Conservation (phyloP, 37 sponge, comb jelly and placozoan species). For the Theonella swinhoei region DNA sequence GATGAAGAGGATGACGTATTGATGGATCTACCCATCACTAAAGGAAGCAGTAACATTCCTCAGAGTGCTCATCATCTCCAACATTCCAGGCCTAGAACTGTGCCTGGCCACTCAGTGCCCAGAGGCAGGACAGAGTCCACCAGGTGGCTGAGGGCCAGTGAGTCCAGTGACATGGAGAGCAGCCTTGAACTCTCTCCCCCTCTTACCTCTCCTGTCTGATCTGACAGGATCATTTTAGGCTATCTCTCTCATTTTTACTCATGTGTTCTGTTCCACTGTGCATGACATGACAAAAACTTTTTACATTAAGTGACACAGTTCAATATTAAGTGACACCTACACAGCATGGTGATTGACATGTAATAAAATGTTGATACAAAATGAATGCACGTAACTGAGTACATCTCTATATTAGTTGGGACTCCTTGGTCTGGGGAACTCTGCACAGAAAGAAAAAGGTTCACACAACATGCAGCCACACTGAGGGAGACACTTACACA, state of each 20-base stretch:
- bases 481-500: slow-evolving; percentile 58
- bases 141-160: slow-evolving; percentile 48
- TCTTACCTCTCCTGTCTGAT: no score
- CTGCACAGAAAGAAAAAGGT: slow-evolving; percentile 10
- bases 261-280: no score
- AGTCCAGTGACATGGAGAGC: slow-evolving; percentile 23
- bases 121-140: slow-evolving; percentile 57
- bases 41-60: not conserved
- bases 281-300: no score
- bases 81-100: not conserved
- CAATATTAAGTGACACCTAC: no score
- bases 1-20: slow-evolving; percentile 27
- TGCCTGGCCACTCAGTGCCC: slow-evolving; percentile 21
- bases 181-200: not conserved
- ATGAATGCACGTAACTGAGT: no score
- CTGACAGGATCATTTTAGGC: no score
- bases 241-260: no score
- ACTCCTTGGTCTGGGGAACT: slow-evolving; percentile 40
- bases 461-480: not conserved
- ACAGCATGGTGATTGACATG: no score
- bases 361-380: no score
- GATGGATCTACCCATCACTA: not conserved
- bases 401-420: slow-evolving; percentile 49
- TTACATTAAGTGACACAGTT: no score
- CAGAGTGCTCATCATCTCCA: not conserved